A percentile compares a stretch with the other conserved stretches of the same genome.
phyloP scores from a whole-genome alignment of 2,797 vertebrate genomes.

The Macrochelys suwanniensis region DNA sequence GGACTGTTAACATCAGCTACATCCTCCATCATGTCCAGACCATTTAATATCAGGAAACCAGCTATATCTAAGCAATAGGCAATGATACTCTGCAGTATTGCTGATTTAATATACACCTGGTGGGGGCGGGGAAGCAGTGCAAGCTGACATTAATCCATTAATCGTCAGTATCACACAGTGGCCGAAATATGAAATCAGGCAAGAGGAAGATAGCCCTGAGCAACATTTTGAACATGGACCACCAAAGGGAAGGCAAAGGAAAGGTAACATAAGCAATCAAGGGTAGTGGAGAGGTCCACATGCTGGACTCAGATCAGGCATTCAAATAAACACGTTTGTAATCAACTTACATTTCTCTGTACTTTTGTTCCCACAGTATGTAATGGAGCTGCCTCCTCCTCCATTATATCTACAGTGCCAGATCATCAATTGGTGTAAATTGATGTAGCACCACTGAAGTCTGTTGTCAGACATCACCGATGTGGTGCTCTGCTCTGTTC shows the following conservation, averaged over 20 bases:
- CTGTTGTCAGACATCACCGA: too few species aligned
- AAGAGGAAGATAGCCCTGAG: not conserved
- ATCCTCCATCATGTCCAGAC: constrained; percentile 14
- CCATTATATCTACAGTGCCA: not conserved
- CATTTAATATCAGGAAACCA: not conserved
- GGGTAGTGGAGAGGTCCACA: not conserved
- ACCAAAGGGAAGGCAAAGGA: not conserved
- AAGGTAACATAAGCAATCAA: not conserved
- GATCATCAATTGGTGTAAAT: not conserved
- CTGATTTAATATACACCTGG: not conserved
- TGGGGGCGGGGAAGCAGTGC: not conserved
- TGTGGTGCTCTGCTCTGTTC: too few species aligned
- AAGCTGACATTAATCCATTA: not conserved
- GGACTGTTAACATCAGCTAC: not conserved
- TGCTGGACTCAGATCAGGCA: not conserved
- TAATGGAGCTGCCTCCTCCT: not conserved
- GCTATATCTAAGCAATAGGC: not conserved
- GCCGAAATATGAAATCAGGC: not conserved
- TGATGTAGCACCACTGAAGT: not conserved
- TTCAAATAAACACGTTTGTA: not conserved
- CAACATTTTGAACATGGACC: not conserved
- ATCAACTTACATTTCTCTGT: not conserved
- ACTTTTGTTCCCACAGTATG: not conserved
- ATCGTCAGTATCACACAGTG: not conserved
- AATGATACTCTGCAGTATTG: not conserved